Percentiles rank a stretch among this genome's conserved stretches.
phyloP scores from a whole-genome alignment of 2,888 invertebrate genomes.

The Petrolisthes manimaculis region DNA sequence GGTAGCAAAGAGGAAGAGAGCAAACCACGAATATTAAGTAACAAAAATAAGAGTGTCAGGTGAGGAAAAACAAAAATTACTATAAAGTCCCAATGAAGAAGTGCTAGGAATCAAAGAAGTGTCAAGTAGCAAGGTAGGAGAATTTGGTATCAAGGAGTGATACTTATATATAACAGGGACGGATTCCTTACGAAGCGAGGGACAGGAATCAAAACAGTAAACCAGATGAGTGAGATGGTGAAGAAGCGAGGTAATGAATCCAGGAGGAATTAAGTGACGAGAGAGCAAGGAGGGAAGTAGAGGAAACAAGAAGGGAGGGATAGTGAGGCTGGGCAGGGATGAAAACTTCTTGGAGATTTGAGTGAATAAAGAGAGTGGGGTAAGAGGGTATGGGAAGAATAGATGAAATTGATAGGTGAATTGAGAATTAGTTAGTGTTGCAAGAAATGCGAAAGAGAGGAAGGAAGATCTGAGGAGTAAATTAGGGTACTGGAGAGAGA shows the following conservation, averaged over 20 bases:
- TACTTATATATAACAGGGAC: no score
- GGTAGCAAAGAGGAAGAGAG: no score
- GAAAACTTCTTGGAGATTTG: neutral
- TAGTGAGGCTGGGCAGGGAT: neutral
- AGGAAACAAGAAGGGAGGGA: conserved; percentile 2
- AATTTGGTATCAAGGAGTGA: no score
- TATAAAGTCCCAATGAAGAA: no score
- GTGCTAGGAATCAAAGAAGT: no score
- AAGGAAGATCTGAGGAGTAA: no score
- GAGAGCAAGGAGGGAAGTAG: neutral
- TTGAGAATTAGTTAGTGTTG: neutral
- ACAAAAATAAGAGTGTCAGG: no score
- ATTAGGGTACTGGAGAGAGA: neutral
- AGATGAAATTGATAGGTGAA: neutral
- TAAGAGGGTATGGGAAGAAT: neutral
- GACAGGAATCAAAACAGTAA: no score
- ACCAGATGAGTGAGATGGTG: neutral
- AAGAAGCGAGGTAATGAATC: neutral
- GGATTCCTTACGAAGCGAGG: no score
- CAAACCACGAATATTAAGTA: no score
- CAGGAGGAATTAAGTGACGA: neutral
- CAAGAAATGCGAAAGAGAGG: neutral
- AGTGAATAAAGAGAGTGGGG: neutral
- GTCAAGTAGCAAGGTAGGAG: no score
- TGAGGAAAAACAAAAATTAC: no score